Base-by-base conservation (phyloP, 2,888 invertebrate genomes). In the Deladenus siricidicola region DNA sequence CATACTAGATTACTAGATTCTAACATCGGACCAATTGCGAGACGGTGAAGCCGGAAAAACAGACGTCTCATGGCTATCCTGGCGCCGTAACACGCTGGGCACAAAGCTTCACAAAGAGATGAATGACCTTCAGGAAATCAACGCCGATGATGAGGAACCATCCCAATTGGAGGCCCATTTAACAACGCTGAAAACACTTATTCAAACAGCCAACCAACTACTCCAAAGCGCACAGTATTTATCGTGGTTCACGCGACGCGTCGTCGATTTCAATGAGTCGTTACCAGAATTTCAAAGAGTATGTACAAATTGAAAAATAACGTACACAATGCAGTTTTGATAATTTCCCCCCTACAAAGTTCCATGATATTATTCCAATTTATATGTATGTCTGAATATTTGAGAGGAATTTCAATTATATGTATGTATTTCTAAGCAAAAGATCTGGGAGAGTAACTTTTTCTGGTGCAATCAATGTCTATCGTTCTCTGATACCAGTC, bases 21-120 rank as follows among this genome's bases (percentile, higher is more conserved):
- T 61, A 10, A 30, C 24, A 24, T 58, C 57, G 10, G 58, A 61
- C 14, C 30, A 21, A 21, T 29, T 61, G 8, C 49, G 45, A 34
- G 52, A 60, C 14, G 61, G 58, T 19, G 61, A 61, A 21, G 44
- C 48, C 14, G 61, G 61, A 23, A 61, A 61, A 23, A 58, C 61
- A 2, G 61, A 61, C 28, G 61, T 61, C 21, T 61, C 61, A 2
- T 61, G 61, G 61, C 58, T 61, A 26, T 58, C 57, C 10, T 60
- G 58, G 61, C 52, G 58, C n/a, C 45, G 61, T 26, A 61, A 61
- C 48, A 61, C 58, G 47, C 52, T 61, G 6, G 59, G 59, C 26
- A 45, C 62, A 19, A 61, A 61, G 48, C 42, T 61, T 30, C 62
- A 61, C 43, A 61, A 53, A 44, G 62, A 61, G 48, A 60, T 60